Base-by-base conservation (phyloP, 2,888 invertebrate species). In the Tetropium fuscum region DNA sequence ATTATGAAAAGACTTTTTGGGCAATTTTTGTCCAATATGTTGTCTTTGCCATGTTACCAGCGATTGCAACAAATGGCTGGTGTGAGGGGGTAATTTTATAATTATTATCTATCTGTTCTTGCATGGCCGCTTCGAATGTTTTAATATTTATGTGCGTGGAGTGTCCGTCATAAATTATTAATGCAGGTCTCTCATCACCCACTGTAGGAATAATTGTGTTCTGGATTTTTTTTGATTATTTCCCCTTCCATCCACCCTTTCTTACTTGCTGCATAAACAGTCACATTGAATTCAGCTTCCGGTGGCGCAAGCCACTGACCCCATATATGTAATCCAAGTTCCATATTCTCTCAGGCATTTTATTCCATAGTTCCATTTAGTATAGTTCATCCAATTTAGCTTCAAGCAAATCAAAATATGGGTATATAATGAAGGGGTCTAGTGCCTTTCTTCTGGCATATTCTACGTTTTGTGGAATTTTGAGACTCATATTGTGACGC, bases 381-480 rank as follows among this genome's bases (percentile, higher is more conserved):
- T 16, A 5, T 1, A 30, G 15, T n/a, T 47, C 18, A 41, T 25
- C 7, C 11, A 53, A 27, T 20, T 36, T 22, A 20, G 11, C 3
- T 19, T 36, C 7, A 22, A 20, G 36, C 10, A 44, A 43, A 15
- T 43, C 41, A 22, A 34, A 44, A 44, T 53, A 19, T 20, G 1
- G n/a, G 15, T 40, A 15, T n/a, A 53, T 53, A 27, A 74, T 90
- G 90, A 90, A 84, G 90, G 68, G 86, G 56, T 74, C 73, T 19
- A 59, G 34, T 1, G 45, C 55, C 59, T 69, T 71, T 53, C 70
- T 72, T 16, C 75, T 48, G 2, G 72, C 63, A 65, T 69, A 66
- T 66, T 79, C 77, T 3, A 78, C 73, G 19, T 67, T 62, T 71
- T 79, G 74, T 3, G 77, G 77, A 57, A 66, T 73, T 72, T 79